Base-by-base conservation (phyloP, 2,888 invertebrate genomes). In the Diplazon laetatorius region DNA sequence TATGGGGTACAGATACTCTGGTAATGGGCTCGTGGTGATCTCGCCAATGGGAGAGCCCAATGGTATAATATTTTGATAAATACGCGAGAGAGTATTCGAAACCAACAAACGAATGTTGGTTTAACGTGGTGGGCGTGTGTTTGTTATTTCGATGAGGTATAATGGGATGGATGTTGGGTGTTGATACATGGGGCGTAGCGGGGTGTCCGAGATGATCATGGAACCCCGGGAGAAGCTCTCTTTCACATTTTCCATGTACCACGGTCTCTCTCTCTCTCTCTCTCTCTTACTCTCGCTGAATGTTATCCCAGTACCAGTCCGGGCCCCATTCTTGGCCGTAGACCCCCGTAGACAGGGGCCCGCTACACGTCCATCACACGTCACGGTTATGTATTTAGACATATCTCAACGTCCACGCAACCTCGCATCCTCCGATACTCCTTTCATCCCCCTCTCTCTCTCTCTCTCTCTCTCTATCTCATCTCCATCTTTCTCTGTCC, bases 151-250 rank as follows among this genome's bases (percentile, higher is more conserved):
- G 89, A 90, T 89, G 89, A 88, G 88, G 85, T 88, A 89, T 89
- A 90, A 90, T 89, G 87, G 87, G 87, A 88, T 88, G 88, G 87
- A 88, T 89, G 85, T 87, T 85, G 89, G 89, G 90, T 90, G 90
- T 90, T 90, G 90, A 90, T 90, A 89, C 90, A 90, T 90, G 84
- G 90, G 85, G 87, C 90, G 84, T 90, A 89, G 90, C 90, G 85
- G 90, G 89, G 89, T 87, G 90, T 76, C 83, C 80, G 84, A 83
- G 85, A n/a, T n/a, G n/a, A 25, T 83, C 81, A 82, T 81, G 44
- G 62, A 76, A 80, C 42, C 78, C 72, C 71, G 66, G 39, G 39
- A 71, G n/a, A n/a, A n/a, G 76, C 52, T 65, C 55, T 22, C 42
- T 42, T 44, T 35, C n/a, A 48, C 18, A 30, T 12, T 12, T 20